Evolutionary conservation across 2,888 invertebrate genomes (phyloP).

Genomic region (Dioctria rufipes): DNA sequence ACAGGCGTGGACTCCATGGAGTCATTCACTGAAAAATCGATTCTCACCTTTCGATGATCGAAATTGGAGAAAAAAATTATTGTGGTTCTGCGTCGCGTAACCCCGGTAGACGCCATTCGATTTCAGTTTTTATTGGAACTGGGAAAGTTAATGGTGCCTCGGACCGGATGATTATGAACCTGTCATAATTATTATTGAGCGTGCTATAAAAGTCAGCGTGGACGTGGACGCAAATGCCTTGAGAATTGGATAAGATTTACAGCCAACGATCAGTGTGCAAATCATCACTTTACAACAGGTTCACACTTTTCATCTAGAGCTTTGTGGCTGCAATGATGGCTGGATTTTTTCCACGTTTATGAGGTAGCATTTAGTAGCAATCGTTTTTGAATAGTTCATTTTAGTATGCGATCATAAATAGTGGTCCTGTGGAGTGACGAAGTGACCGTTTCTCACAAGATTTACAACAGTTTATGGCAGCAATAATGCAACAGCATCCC

Average conservation of each 20-base stretch:
- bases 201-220: conserved; percentile 37
- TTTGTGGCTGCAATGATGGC: background rate
- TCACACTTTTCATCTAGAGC: background rate
- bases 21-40: conserved; percentile 26
- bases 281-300: background rate
- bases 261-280: conserved; percentile 14
- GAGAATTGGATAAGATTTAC: conserved; percentile 34
- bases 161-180: conserved; percentile 22
- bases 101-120: conserved; percentile 19
- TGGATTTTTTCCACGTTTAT: background rate
- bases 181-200: conserved; percentile 41
- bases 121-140: conserved; percentile 12
- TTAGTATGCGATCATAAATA: background rate
- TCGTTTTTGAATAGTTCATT: background rate
- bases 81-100: conserved; percentile 29
- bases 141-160: conserved; percentile 29
- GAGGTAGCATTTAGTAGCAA: background rate
- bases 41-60: conserved; percentile 22
- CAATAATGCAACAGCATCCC: background rate
- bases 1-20: background rate
- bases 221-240: conserved; percentile 1
- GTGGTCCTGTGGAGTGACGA: background rate
- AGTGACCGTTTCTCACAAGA: background rate
- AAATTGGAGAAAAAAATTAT: background rate
- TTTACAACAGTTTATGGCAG: background rate